Evolutionary conservation across 2,888 invertebrate species (phyloP), one percentile per base, ranked within the genome.

Genomic region (Opisthograptis luteolata): DNA sequence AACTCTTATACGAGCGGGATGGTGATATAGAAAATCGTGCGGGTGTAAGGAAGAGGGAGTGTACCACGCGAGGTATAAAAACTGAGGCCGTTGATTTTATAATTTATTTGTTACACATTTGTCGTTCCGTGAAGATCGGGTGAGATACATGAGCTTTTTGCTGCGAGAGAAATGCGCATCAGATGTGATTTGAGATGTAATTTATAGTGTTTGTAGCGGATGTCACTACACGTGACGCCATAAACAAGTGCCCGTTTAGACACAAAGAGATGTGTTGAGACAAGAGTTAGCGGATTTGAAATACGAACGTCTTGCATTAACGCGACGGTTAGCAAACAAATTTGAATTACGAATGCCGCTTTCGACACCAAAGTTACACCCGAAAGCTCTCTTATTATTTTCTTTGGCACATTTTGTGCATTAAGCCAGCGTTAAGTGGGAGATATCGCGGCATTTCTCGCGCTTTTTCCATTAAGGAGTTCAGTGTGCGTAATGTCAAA

Each of bases 81-180:
- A 89, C 79, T 63, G 73, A 64, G 75, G 73, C 80, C 79, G 87
- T 88, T 89, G 89, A 88, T 89, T 89, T 88, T 81, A 88, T 89
- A 90, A 90, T 90, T 90, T 90, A 90, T 90, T 87, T 89, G 89
- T 89, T 84, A 88, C 88, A 88, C 87, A 89, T 90, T 89, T 88
- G 89, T 89, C 89, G 89, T 88, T 82, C 84, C 90, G 87, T 89
- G 89, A 89, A 89, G 89, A 89, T 88, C 82, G 76, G 74, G 80
- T 73, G 73, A 87, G 87, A 89, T 88, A 89, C 87, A 86, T 82
- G 81, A 76, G 84, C 85, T 87, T 88, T 89, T 88, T 88, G 86
- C 84, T 73, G 77, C 78, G 79, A 79, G 81, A 81, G 82, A 80
- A 87, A 83, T 84, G 81, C 81, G 80, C 83, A 84, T 87, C 86